These are phyloP conservation scores for Pterobdella sp. DNA, from an alignment of 2,888 invertebrate species.

Conservation along the genomic window DNA sequence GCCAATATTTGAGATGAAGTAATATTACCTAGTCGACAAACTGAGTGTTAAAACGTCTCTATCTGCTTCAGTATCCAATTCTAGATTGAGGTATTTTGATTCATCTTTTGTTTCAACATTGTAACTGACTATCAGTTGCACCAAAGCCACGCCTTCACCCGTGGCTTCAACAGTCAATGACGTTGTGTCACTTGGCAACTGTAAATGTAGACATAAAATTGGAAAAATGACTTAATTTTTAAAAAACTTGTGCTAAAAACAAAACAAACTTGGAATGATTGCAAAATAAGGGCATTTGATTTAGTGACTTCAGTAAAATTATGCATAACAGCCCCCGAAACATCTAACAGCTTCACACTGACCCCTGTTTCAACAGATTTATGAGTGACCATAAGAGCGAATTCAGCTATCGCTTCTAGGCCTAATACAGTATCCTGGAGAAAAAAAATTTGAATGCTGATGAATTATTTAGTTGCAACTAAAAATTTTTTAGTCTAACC, in stretches of 20 bases:
- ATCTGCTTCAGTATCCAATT: background rate
- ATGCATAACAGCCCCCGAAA: constrained; percentile 38
- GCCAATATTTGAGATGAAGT: no score
- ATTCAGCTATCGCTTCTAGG: constrained; percentile 10
- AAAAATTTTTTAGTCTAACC: constrained; percentile 38
- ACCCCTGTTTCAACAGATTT: background rate
- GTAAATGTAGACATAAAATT: no score
- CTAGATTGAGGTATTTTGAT: background rate
- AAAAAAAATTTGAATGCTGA: background rate
- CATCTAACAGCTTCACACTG: background rate
- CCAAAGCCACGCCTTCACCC: constrained; percentile 21
- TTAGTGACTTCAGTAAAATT: constrained; percentile 41
- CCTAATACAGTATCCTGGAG: constrained; percentile 17
- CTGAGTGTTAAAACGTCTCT: background rate
- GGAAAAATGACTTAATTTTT: no score
- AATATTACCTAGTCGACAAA: constrained; percentile 7
- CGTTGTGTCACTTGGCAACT: no score
- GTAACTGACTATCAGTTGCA: constrained; percentile 22
- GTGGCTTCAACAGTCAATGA: constrained; percentile 7
- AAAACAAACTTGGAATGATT: constrained; percentile 45
- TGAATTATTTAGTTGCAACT: background rate
- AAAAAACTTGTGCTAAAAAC: no score
- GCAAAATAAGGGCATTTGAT: constrained; percentile 46
- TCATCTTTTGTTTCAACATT: background rate
- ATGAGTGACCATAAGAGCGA: background rate